phyloP scores from a whole-genome alignment of 2,888 invertebrate genomes.

The Melanotus villosus region DNA sequence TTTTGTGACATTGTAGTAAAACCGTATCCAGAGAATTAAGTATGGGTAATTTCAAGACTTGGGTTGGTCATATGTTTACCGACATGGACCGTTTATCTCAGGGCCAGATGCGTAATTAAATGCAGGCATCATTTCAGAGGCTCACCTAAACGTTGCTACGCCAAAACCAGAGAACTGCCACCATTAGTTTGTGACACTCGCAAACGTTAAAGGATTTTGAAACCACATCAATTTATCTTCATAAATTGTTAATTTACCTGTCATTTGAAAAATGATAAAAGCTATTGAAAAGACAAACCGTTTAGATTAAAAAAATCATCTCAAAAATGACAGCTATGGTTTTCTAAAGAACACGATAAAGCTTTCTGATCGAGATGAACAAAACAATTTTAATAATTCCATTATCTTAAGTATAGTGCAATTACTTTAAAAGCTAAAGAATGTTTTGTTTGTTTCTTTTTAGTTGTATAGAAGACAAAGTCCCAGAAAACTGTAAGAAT shows the following conservation, averaged over 20 bases:
- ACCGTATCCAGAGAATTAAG: constrained; percentile 42
- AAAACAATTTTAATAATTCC: constrained; percentile 17
- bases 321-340: no score
- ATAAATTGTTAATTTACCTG: no score
- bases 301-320: no score
- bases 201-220: constrained; percentile 11
- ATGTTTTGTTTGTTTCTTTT: constrained; percentile 15
- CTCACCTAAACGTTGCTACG: constrained; percentile 22
- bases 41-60: constrained; percentile 44
- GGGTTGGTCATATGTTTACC: constrained; percentile 49
- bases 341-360: no score
- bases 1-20: constrained; percentile 46
- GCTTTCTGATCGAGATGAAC: constrained; percentile 1
- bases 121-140: constrained; percentile 41
- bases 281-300: no score
- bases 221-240: not conserved
- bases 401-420: constrained; percentile 18
- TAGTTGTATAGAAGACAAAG: not conserved
- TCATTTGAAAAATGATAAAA: no score
- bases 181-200: constrained; percentile 13
- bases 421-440: constrained; percentile 33
- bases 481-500: constrained; percentile 10
- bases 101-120: constrained; percentile 49
- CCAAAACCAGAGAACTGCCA: not conserved
- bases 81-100: constrained; percentile 48